A percentile compares a stretch with the other conserved stretches of the same genome.
These are phyloP conservation scores for Drosophila dives DNA, from an alignment of 2,888 invertebrate species.

Conservation along the genomic window DNA sequence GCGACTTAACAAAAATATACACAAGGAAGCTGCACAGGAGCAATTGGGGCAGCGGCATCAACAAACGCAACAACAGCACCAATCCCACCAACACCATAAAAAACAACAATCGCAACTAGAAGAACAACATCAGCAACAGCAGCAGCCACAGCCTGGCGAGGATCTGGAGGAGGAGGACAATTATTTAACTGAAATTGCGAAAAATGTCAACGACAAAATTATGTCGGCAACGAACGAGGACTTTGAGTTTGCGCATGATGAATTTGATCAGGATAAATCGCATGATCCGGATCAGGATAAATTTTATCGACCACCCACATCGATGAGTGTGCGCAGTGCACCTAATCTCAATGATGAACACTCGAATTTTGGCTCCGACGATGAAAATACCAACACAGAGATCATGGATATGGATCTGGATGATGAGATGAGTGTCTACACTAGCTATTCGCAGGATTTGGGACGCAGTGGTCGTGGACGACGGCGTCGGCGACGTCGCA, in stretches of 20 bases:
- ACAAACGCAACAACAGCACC: conserved; percentile 55
- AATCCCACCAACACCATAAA: conserved; percentile 18
- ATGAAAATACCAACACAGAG: conserved; percentile 83
- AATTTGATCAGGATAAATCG: conserved; percentile 78
- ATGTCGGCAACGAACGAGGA: conserved; percentile 83
- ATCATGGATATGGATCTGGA: conserved; percentile 85
- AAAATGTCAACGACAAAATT: conserved; percentile 84
- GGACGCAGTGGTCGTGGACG: conserved; percentile 76
- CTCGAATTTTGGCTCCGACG: conserved; percentile 79
- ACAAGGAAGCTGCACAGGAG: conserved; percentile 40
- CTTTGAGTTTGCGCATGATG: conserved; percentile 83
- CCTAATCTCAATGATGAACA: conserved; percentile 84
- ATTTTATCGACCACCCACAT: conserved; percentile 81
- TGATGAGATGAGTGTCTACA: conserved; percentile 84
- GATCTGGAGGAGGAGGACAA: conserved; percentile 83
- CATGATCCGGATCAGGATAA: conserved; percentile 54
- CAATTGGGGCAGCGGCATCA: conserved; percentile 2
- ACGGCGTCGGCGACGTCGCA: conserved; percentile 77
- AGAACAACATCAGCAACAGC: conserved; percentile 3
- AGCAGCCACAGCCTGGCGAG: conserved; percentile 23
- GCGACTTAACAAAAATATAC: conserved; percentile 83
- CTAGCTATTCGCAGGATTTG: conserved; percentile 84
- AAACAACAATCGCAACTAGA: conserved; percentile 11
- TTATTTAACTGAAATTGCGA: conserved; percentile 84
- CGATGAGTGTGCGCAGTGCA: conserved; percentile 84